A percentile compares a stretch with the other conserved stretches of the same genome.
Conservation (phyloP, 2,888 invertebrate species). For the Protophormia terraenovae region DNA sequence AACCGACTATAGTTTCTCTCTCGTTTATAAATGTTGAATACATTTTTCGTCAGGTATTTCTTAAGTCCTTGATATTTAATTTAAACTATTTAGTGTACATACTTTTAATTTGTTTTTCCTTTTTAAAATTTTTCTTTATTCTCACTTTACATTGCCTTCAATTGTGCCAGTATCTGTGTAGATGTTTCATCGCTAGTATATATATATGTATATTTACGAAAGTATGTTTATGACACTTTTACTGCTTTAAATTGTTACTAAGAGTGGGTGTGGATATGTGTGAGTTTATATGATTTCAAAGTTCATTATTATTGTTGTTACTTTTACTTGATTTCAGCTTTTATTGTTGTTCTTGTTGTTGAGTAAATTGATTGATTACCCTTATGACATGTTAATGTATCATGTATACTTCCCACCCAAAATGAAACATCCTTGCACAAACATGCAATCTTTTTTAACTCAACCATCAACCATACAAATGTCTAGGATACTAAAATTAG, state of each 20-base stretch:
- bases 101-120: background rate
- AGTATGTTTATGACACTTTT: conserved; percentile 5
- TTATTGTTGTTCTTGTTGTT: conserved; percentile 53
- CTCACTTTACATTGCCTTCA: background rate
- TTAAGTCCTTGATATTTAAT: too few species aligned
- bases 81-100: background rate
- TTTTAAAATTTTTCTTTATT: background rate
- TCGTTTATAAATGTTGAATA: too few species aligned
- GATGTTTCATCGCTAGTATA: background rate
- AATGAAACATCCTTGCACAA: background rate
- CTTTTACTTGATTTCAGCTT: background rate
- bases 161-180: background rate
- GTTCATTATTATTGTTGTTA: conserved; percentile 58
- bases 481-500: conserved; percentile 26
- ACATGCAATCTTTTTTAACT: background rate
- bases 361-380: conserved; percentile 64
- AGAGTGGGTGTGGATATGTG: conserved; percentile 49
- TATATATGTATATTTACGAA: background rate
- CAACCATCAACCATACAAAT: too few species aligned
- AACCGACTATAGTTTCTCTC: too few species aligned
- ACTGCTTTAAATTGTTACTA: conserved; percentile 37
- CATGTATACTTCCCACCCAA: conserved; percentile 63
- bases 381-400: conserved; percentile 53
- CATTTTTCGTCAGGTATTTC: too few species aligned
- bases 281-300: conserved; percentile 72